Evolutionary conservation across 2,888 invertebrate species (phyloP).

Genomic region (Clanis bilineata): DNA sequence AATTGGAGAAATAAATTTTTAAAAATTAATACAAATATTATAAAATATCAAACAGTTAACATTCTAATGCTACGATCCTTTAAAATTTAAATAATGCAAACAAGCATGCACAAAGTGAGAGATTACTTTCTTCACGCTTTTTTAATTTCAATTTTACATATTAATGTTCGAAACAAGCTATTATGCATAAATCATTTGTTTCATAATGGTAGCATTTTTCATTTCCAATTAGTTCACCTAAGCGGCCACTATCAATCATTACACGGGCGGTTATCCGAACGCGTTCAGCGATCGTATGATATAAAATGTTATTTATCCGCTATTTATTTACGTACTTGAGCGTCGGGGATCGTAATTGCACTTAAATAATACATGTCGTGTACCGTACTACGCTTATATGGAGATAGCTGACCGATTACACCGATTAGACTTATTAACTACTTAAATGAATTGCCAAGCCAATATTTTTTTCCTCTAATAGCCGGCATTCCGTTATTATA

Average conservation of each 20-base stretch:
- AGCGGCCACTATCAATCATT: conserved; percentile 29
- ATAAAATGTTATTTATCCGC: conserved; percentile 17
- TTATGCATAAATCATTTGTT: conserved; percentile 16
- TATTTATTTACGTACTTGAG: conserved; percentile 23
- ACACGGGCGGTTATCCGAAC: conserved; percentile 17
- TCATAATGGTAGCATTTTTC: conserved; percentile 16
- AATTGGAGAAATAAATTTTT: neutral
- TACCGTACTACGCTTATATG: conserved; percentile 35
- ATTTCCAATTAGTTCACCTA: conserved; percentile 21
- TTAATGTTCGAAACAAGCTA: conserved; percentile 12
- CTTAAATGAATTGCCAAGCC: conserved; percentile 50
- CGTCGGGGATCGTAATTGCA: conserved; percentile 33
- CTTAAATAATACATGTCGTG: conserved; percentile 35
- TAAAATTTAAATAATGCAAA: conserved; percentile 11
- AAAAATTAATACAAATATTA: neutral
- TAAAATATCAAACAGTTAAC: neutral
- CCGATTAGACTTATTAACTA: conserved; percentile 48
- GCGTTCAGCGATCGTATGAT: conserved; percentile 14
- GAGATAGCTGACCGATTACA: conserved; percentile 34
- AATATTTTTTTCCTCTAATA: conserved; percentile 46
- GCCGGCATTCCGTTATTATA: conserved; percentile 39
- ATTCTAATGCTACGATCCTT: neutral
- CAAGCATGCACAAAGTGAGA: conserved; percentile 12
- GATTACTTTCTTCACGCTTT: conserved; percentile 17
- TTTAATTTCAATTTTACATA: conserved; percentile 15